Percentiles rank a stretch among this genome's conserved stretches.
phyloP scores from a whole-genome alignment of 1,140 invertebrate species.

The Pogonomyrmex barbatus region DNA sequence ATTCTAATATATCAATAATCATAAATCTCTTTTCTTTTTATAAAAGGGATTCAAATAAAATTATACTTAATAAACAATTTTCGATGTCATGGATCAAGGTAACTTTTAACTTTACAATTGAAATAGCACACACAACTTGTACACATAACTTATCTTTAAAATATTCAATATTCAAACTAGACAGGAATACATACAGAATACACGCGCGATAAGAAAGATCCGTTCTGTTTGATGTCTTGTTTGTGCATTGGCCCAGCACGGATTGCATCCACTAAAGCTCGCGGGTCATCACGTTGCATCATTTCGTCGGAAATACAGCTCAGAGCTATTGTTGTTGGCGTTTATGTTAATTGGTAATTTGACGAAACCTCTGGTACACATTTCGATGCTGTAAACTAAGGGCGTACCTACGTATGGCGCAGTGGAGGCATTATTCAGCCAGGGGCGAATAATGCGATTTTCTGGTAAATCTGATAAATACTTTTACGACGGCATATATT shows the following conservation, averaged over 20 bases:
- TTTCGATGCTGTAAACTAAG: constrained; percentile 68
- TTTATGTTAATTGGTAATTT: constrained; percentile 82
- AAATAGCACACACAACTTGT: too few relatives aligned
- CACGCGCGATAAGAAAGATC: constrained; percentile 55
- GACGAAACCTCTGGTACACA: constrained; percentile 70
- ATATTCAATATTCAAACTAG: constrained; percentile 24
- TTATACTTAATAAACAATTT: neutral
- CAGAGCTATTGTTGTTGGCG: constrained; percentile 79
- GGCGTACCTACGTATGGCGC: constrained; percentile 27
- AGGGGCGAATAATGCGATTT: constrained; percentile 52
- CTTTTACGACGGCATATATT: neutral
- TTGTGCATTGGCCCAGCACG: constrained; percentile 27
- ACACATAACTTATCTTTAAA: neutral
- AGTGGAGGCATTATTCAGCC: constrained; percentile 38
- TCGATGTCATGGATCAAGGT: neutral
- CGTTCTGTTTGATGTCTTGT: constrained; percentile 51
- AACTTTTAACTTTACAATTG: neutral
- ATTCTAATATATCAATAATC: neutral
- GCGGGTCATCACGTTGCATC: constrained; percentile 58
- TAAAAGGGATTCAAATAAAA: neutral
- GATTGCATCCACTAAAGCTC: constrained; percentile 39
- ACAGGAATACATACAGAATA: constrained; percentile 15
- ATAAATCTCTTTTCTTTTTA: neutral
- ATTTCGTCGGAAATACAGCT: constrained; percentile 76
- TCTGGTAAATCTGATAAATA: constrained; percentile 42